Conservation (phyloP, 2,888 invertebrate species). For the Harpalus rufipes region DNA sequence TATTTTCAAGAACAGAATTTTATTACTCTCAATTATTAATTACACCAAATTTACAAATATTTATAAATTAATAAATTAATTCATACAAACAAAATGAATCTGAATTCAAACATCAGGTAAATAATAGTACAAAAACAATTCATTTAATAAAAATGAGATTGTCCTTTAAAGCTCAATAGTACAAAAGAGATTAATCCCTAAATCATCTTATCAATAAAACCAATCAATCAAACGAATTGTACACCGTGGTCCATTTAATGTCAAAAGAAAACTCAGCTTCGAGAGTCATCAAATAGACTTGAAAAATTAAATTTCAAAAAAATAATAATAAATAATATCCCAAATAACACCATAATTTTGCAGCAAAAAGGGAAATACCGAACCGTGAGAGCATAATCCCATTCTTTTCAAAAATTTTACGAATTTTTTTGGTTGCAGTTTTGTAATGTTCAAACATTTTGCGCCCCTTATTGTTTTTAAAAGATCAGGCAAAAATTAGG, state of each 20-base stretch:
- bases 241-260: constrained; percentile 61
- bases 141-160: constrained; percentile 54
- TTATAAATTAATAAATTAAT: constrained; percentile 65
- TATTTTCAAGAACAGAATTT: constrained; percentile 65
- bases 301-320: constrained; percentile 47
- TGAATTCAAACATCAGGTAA: constrained; percentile 64
- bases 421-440: constrained; percentile 75
- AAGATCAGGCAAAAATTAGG: constrained; percentile 73
- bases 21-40: constrained; percentile 67
- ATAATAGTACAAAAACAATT: constrained; percentile 62
- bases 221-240: constrained; percentile 62
- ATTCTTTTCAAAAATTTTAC: constrained; percentile 73
- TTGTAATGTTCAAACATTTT: constrained; percentile 70
- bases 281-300: constrained; percentile 45
- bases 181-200: constrained; percentile 61
- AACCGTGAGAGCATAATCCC: constrained; percentile 64
- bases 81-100: constrained; percentile 62
- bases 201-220: constrained; percentile 49
- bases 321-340: constrained; percentile 21
- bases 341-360: constrained; percentile 55
- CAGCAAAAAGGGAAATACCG: constrained; percentile 63
- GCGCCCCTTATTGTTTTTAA: constrained; percentile 63
- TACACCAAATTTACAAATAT: constrained; percentile 66
- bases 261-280: constrained; percentile 3
- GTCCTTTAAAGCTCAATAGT: constrained; percentile 63